Evolutionary conservation across 2,888 invertebrate genomes (phyloP).

Genomic region (Pyralis farinalis): DNA sequence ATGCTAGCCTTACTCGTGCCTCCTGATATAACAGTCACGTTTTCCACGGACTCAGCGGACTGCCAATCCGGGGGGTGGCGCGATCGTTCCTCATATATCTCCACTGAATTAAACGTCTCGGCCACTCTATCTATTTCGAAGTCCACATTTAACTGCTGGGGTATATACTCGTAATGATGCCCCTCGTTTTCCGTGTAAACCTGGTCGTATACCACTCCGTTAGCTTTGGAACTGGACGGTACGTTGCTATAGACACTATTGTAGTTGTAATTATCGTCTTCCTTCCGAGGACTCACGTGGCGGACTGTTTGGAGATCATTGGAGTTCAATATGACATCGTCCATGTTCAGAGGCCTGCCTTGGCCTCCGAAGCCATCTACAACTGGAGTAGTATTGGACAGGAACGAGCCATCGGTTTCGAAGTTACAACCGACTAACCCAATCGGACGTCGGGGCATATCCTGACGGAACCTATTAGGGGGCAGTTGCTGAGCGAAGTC

Average conservation of each 20-base stretch:
- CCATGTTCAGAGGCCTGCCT: slow-evolving; percentile 66
- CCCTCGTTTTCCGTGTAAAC: slow-evolving; percentile 70
- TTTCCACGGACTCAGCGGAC: slow-evolving; percentile 76
- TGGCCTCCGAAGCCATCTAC: slow-evolving; percentile 75
- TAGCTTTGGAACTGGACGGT: slow-evolving; percentile 48
- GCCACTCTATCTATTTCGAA: slow-evolving; percentile 52
- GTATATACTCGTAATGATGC: slow-evolving; percentile 62
- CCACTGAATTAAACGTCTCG: slow-evolving; percentile 64
- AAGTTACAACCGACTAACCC: slow-evolving; percentile 68
- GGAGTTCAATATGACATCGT: slow-evolving; percentile 61
- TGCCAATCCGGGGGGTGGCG: slow-evolving; percentile 47
- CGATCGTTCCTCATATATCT: slow-evolving; percentile 63
- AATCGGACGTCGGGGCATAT: slow-evolving; percentile 57
- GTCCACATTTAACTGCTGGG: slow-evolving; percentile 47
- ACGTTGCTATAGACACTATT: slow-evolving; percentile 62
- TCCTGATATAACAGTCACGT: slow-evolving; percentile 73
- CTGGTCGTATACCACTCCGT: slow-evolving; percentile 65
- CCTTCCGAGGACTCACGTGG: slow-evolving; percentile 48
- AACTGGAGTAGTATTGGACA: slow-evolving; percentile 73
- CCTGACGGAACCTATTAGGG: slow-evolving; percentile 51
- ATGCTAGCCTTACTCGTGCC: slow-evolving; percentile 56
- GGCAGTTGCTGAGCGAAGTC: slow-evolving; percentile 83
- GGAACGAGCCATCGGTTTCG: slow-evolving; percentile 67
- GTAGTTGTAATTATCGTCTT: slow-evolving; percentile 75
- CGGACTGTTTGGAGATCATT: slow-evolving; percentile 54